Conservation (phyloP, 2,888 invertebrate genomes). For the Xylota sylvarum region DNA sequence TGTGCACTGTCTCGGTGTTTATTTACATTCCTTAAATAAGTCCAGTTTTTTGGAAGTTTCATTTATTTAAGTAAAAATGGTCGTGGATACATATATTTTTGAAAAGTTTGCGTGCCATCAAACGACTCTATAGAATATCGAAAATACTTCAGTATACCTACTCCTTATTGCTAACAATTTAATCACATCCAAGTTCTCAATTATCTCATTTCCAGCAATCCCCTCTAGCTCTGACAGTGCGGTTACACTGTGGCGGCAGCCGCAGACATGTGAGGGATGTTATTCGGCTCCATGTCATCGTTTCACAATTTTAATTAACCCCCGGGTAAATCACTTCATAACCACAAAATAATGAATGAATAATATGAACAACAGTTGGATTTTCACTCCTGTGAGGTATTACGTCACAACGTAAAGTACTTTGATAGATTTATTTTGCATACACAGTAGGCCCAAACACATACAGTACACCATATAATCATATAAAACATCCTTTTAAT, state of each 20-base stretch:
- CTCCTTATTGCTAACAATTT: constrained; percentile 12
- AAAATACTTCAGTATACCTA: background rate
- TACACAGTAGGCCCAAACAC: background rate
- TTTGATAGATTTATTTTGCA: background rate
- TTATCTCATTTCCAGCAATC: background rate
- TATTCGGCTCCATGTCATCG: constrained; percentile 34
- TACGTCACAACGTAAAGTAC: background rate
- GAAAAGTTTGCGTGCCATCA: no score
- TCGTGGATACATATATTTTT: no score
- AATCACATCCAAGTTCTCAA: constrained; percentile 13
- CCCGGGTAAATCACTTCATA: constrained; percentile 50
- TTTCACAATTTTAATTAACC: constrained; percentile 66
- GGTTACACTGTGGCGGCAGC: constrained; percentile 3
- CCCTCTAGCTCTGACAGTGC: constrained; percentile 3
- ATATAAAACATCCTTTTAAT: background rate
- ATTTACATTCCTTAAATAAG: background rate
- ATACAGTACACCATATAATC: no score
- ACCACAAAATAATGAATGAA: constrained; percentile 67
- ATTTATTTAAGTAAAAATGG: background rate
- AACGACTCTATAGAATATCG: background rate
- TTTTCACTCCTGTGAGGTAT: constrained; percentile 21
- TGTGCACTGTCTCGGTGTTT: background rate
- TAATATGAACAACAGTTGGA: constrained; percentile 49
- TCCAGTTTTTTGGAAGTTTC: background rate
- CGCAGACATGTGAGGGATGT: constrained; percentile 24